Evolutionary conservation across 2,113 vertebrate genomes (phyloP).

Genomic region (Turdus rufiventris): DNA sequence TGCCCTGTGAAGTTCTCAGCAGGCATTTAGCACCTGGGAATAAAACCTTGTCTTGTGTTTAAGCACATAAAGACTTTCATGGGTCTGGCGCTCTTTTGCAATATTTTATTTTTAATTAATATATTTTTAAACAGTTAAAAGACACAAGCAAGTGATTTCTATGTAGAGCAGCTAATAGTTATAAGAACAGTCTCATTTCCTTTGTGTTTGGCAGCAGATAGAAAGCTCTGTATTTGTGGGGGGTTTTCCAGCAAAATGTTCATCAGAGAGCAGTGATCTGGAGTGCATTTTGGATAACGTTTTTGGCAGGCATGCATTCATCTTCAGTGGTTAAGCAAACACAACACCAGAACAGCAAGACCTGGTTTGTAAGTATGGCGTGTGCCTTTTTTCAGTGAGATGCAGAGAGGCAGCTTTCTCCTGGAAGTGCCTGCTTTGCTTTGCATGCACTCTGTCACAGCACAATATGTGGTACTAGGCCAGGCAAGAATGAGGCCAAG

Average conservation of each 20-base stretch:
- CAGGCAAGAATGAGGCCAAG: background rate
- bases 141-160: background rate
- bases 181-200: background rate
- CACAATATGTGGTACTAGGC: background rate
- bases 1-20: background rate
- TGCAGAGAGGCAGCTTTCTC: background rate
- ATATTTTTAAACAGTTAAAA: background rate
- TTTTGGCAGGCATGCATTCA: background rate
- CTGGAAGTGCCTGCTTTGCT: background rate
- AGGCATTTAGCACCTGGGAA: background rate
- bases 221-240: background rate
- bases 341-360: background rate
- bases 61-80: background rate
- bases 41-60: background rate
- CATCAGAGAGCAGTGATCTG: background rate
- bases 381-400: rapidly evolving
- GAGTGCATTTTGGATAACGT: background rate
- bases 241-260: background rate
- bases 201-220: constrained; percentile 4
- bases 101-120: constrained; percentile 31
- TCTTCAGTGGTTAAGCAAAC: background rate
- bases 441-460: background rate
- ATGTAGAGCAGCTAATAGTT: background rate
- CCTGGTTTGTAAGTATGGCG: background rate
- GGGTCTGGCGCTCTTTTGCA: background rate